Evolutionary conservation across 2,888 invertebrate species (phyloP), one percentile per base, ranked within the genome.

Genomic region (Leptodirus hochenwartii): DNA sequence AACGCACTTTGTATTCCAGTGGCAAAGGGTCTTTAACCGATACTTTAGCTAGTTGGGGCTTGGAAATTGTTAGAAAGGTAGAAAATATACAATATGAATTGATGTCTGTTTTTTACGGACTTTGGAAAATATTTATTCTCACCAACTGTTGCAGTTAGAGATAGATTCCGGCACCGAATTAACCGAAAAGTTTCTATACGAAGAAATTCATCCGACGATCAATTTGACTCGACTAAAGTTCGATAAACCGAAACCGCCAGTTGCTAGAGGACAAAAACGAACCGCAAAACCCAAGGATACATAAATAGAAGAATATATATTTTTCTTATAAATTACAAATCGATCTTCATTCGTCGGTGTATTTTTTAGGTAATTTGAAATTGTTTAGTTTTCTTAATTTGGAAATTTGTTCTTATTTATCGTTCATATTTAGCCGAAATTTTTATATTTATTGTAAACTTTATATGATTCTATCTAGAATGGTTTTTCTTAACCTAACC

Each of bases 1-100:
- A 98, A 53, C 66, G 95, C 42, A 99, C 98, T 98, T 63, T 98
- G 51, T 98, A 96, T 56, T 95, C 96, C 1, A 93, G 93, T 47
- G 95, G 95, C 58, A 96, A 95, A 56, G 82, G 75, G 35, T 85
- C 90, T 11, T 72, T 98, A 39, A 61, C 91, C 30, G 80, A 84
- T 38, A 70, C 74, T 11, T 73, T 95, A 36, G 72, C 81, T 44
- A 68, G 69, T 28, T 58, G 82, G 45, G 82, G 82, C 17, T 57
- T 93, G 9, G 69, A 69, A 38, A 69, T 96, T 41, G 66, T 64
- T 1, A 93, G 91, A 61, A 81, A 88, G 69, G 95, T 93, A 53
- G 56, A 61, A 53, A 34, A 27, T 10, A 9, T 27, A 15, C 8
- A 17, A 16, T 25, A 11, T 32, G 27, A 9, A 29, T 29, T 8